A percentile compares a stretch with the other conserved stretches of the same genome.
Evolutionary conservation across 2,888 invertebrate genomes (phyloP).

Genomic region (Alsophila aescularia): DNA sequence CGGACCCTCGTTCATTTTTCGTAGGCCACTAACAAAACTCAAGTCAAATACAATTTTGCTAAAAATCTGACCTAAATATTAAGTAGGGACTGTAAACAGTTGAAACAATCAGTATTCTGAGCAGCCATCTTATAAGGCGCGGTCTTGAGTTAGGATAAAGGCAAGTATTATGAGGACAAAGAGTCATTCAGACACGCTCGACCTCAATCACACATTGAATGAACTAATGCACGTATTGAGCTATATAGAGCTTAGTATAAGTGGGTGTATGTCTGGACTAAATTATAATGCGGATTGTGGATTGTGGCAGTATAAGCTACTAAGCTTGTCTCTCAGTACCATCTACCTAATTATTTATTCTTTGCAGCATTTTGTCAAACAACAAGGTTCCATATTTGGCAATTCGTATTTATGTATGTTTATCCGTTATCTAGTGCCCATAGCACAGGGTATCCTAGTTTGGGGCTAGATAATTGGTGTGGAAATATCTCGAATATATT

Average conservation of each 20-base stretch:
- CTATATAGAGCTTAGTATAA: neutral
- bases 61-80: slow-evolving; percentile 34
- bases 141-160: slow-evolving; percentile 36
- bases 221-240: slow-evolving; percentile 29
- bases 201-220: slow-evolving; percentile 41
- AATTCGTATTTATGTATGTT: no score
- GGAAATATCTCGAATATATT: no score
- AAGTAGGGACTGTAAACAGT: slow-evolving; percentile 32
- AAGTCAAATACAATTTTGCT: slow-evolving; percentile 31
- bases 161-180: slow-evolving; percentile 41
- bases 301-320: no score
- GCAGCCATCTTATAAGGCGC: slow-evolving; percentile 30
- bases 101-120: slow-evolving; percentile 37
- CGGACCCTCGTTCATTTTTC: slow-evolving; percentile 27
- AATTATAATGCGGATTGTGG: no score
- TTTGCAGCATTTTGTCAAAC: no score
- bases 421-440: no score
- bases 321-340: no score
- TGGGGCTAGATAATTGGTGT: no score
- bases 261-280: neutral
- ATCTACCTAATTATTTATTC: no score
- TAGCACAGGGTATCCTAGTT: no score
- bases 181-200: slow-evolving; percentile 38
- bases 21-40: slow-evolving; percentile 29
- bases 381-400: no score